A percentile compares a stretch with the other conserved stretches of the same genome.
Evolutionary conservation across 2,888 invertebrate genomes (phyloP).

Genomic region (Cybosia mesomella): DNA sequence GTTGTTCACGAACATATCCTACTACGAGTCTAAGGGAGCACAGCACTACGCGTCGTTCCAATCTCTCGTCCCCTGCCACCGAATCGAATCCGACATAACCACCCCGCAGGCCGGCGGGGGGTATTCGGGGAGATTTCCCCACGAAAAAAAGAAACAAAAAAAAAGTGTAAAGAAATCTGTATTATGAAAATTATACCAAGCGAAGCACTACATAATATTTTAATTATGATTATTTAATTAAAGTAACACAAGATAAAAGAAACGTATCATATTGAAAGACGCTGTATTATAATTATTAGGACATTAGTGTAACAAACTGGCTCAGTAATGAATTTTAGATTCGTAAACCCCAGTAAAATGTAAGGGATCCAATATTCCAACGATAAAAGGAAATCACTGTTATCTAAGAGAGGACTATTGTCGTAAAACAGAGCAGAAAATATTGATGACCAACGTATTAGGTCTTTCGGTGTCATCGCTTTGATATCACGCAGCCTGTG

Average conservation of each 20-base stretch:
- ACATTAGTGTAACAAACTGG: background rate
- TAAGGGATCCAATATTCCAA: conserved; percentile 17
- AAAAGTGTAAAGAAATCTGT: no score
- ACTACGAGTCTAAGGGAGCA: no score
- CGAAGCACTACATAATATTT: no score
- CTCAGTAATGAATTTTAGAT: conserved; percentile 18
- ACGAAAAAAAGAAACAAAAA: no score
- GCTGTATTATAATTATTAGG: background rate
- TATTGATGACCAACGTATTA: conserved; percentile 53
- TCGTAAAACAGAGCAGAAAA: conserved; percentile 53
- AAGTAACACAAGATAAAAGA: background rate
- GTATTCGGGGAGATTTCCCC: no score
- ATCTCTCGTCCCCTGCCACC: no score
- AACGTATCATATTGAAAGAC: background rate
- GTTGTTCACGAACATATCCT: no score
- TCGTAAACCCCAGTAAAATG: conserved; percentile 20
- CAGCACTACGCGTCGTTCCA: no score
- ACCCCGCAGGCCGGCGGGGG: no score
- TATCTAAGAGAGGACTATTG: conserved; percentile 41
- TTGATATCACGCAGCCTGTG: conserved; percentile 47
- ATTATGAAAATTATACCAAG: no score
- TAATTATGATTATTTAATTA: background rate
- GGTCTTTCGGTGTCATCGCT: conserved; percentile 45
- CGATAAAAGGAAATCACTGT: conserved; percentile 54
- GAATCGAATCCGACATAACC: no score